Percentiles rank a stretch among this genome's conserved stretches.
Conservation (phyloP, 2,797 vertebrate species). For the Paramormyrops hopkinsi region DNA sequence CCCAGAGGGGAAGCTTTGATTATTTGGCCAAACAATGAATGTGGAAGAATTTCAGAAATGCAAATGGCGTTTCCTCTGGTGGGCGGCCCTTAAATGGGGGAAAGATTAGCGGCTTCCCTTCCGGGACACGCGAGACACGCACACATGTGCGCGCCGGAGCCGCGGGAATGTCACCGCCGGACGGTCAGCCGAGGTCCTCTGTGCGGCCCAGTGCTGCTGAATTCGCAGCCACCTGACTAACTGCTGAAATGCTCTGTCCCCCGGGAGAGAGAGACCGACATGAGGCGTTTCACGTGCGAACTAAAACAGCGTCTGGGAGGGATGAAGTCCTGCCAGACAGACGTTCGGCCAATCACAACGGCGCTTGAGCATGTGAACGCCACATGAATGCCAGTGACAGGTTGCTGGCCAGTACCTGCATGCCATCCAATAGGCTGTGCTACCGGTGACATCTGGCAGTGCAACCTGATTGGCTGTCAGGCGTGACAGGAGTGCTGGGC, state of each 20-base stretch:
- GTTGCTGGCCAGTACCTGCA: neutral
- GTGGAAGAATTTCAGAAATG: constrained; percentile 31
- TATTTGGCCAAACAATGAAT: constrained; percentile 38
- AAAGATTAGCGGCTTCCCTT: constrained; percentile 21
- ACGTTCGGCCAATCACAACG: neutral
- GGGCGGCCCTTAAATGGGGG: constrained; percentile 5
- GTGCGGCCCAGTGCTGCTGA: neutral
- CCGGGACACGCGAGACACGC: neutral
- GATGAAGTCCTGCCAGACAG: neutral
- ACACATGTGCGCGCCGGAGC: neutral
- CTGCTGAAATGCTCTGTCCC: neutral
- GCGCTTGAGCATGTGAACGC: neutral
- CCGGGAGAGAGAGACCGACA: neutral
- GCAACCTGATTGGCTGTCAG: constrained; percentile 6
- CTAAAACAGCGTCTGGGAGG: neutral
- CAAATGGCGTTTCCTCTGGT: constrained; percentile 24
- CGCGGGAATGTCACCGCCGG: neutral
- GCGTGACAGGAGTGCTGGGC: neutral
- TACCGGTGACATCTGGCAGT: neutral
- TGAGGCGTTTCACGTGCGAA: neutral
- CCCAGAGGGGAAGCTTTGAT: constrained; percentile 47
- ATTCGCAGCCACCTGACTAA: neutral
- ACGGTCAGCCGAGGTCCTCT: neutral
- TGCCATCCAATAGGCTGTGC: neutral
- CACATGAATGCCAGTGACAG: neutral